These are phyloP conservation scores for Dermochelys coriacea DNA, from an alignment of 2,797 vertebrate genomes.

Conservation along the genomic window DNA sequence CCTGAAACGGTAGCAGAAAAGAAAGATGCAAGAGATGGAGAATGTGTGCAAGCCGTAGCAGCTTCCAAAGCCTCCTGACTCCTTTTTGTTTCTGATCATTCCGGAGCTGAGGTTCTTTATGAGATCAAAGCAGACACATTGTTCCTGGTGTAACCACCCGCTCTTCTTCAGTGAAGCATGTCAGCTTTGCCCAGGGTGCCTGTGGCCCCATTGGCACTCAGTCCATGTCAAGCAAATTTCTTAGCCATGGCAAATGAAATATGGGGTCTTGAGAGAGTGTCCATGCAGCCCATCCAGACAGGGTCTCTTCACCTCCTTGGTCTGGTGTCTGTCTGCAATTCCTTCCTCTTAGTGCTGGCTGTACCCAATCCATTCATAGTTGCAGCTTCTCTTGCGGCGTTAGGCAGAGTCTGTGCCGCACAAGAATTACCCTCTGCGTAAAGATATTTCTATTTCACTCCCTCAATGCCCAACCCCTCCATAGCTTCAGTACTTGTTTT, in stretches of 20 bases:
- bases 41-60: neutral
- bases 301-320: neutral
- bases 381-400: neutral
- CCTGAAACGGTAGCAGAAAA: slow-evolving; percentile 3
- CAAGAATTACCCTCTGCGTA: neutral
- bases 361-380: neutral
- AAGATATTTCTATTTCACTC: neutral
- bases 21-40: neutral
- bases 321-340: neutral
- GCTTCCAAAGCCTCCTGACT: neutral
- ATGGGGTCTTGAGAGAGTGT: neutral
- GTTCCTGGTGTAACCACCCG: neutral
- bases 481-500: slow-evolving; percentile 56
- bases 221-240: neutral
- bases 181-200: neutral
- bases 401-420: neutral
- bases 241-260: neutral
- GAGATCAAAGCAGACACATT: neutral
- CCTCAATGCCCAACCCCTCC: slow-evolving; percentile 22
- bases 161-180: neutral
- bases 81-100: neutral
- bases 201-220: neutral
- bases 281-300: neutral
- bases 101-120: neutral
- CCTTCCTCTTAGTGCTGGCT: neutral